phyloP scores from a whole-genome alignment of 2,888 invertebrate species.

The Cordilura impudica region DNA sequence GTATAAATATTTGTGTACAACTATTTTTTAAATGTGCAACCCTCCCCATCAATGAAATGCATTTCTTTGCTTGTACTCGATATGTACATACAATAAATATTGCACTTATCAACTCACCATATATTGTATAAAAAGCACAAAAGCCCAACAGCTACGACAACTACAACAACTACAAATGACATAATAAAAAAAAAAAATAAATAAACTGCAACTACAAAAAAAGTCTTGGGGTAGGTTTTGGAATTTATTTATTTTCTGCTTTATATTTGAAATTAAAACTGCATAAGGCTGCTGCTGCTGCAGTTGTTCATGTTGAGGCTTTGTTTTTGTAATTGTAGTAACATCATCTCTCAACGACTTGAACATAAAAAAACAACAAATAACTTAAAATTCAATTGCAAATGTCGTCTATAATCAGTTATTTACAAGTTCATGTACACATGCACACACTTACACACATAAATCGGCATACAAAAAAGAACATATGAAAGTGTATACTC shows the following conservation, averaged over 20 bases:
- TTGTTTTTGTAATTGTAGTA: conserved; percentile 43
- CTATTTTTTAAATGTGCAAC: conserved; percentile 1
- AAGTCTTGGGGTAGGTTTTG: conserved; percentile 62
- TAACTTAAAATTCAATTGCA: conserved; percentile 55
- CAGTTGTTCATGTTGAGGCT: not conserved
- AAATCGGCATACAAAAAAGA: not conserved
- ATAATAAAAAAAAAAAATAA: conserved; percentile 38
- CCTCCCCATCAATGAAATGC: conserved; percentile 41
- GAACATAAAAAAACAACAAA: conserved; percentile 15
- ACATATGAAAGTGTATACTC: not conserved
- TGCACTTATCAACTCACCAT: conserved; percentile 36
- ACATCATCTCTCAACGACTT: conserved; percentile 44
- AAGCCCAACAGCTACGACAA: conserved; percentile 19
- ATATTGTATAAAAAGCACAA: conserved; percentile 14
- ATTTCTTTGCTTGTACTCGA: conserved; percentile 24
- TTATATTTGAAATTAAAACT: not conserved
- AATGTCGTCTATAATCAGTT: conserved; percentile 52
- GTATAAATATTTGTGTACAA: not conserved
- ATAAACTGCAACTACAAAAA: conserved; percentile 45
- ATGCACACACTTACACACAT: conserved; percentile 4
- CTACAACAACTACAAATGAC: conserved; percentile 34
- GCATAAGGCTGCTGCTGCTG: conserved; percentile 25
- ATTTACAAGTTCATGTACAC: conserved; percentile 55
- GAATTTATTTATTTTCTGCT: conserved; percentile 53
- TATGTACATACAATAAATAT: not conserved